A percentile compares a stretch with the other conserved stretches of the same genome.
These are phyloP conservation scores for Epirrhoe alternata DNA, from an alignment of 2,888 invertebrate species.

Conservation along the genomic window DNA sequence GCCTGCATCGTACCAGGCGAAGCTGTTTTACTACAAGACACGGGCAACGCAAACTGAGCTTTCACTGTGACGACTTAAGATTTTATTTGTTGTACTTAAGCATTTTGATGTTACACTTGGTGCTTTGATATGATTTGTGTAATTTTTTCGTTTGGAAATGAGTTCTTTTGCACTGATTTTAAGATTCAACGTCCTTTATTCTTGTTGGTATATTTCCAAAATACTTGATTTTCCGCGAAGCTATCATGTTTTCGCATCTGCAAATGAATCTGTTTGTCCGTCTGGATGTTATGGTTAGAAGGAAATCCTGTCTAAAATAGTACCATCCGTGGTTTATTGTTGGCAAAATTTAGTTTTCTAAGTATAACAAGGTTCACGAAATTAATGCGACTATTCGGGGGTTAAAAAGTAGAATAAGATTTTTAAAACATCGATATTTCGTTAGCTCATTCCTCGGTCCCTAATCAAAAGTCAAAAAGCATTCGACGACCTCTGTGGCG, in stretches of 20 bases:
- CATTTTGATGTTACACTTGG: not conserved
- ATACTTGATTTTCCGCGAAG: not conserved
- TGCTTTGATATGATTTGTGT: not conserved
- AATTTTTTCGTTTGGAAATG: not conserved
- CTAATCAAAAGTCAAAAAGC: too few relatives aligned
- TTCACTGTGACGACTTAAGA: not conserved
- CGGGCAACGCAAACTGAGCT: constrained; percentile 5
- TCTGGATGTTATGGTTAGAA: not conserved
- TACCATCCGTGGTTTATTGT: not conserved
- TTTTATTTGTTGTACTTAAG: not conserved
- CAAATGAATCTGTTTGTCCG: not conserved
- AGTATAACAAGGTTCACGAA: too few relatives aligned
- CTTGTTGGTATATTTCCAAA: not conserved
- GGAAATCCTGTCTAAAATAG: not conserved
- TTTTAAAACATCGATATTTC: too few relatives aligned
- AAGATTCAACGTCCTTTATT: too few relatives aligned
- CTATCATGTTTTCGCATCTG: not conserved
- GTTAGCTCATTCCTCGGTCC: too few relatives aligned
- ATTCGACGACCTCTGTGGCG: too few relatives aligned
- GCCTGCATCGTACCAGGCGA: constrained; percentile 20
- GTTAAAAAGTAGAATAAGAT: too few relatives aligned
- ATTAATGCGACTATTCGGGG: too few relatives aligned
- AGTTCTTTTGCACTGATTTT: not conserved
- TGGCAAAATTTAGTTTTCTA: not conserved
- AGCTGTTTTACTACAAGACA: not conserved